Base-by-base conservation (phyloP, 2,797 vertebrate genomes). In the Gambusia yucatana region DNA sequence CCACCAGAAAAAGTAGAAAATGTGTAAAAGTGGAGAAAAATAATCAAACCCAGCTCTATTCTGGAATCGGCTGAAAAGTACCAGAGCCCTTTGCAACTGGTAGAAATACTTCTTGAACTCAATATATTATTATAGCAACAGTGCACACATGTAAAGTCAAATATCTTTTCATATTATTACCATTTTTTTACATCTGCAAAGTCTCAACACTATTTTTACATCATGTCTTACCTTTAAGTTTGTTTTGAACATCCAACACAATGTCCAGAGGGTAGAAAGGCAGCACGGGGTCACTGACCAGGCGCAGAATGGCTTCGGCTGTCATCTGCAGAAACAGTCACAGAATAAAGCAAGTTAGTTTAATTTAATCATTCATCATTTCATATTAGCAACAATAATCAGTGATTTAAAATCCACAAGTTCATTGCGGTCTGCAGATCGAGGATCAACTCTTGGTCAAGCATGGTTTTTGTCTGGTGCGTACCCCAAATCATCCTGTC, bases 241-340 rank as follows among this genome's bases (percentile, higher is more conserved):
- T 97, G 90, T 97, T 97, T 92, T 99, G 98, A 91, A 98, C 94
- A 92, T 97, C 96, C 91, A 99, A 93, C 0, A 97, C 97, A 61
- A 98, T 94, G 92, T 99, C 98, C 67, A 99, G 95, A 82, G 97
- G 97, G 93, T 93, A 97, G 92, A 98, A 97, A 0, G 98, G 98
- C 90, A 99, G 94, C 91, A 99, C 97, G 0, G 98, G 96, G 85
- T 96, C 97, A 25, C 4, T 96, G 87, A 96, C 96, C 91, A 99
- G 96, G 80, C 95, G 94, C 67, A 99, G 94, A 91, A 98, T 94
- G 89, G 97, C 96, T 93, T 98, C 97, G 84, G 96, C 97, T 76
- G 97, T 97, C 91, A 98, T 96, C 98, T 99, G 95, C 83, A 95
- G 93, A 84, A 91, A 89, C 71, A 92, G 81, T 85, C 9, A 44